These are phyloP conservation scores for Oryctes rhinoceros DNA, from an alignment of 1,140 invertebrate genomes.

Conservation along the genomic window DNA sequence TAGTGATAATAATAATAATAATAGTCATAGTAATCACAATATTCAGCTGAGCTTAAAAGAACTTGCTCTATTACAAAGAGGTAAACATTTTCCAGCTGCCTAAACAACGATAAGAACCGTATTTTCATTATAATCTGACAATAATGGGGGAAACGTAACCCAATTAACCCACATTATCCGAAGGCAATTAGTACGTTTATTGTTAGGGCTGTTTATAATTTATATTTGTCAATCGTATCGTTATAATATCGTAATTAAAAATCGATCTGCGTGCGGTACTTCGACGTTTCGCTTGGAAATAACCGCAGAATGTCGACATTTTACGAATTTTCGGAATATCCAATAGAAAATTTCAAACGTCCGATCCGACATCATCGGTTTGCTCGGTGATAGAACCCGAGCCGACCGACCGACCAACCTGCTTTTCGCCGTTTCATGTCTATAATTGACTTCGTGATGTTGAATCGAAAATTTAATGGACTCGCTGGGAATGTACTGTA, in stretches of 20 bases:
- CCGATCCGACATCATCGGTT: not conserved
- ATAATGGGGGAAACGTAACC: not conserved
- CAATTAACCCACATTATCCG: not conserved
- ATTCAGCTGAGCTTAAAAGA: too few relatives aligned
- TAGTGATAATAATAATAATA: too few relatives aligned
- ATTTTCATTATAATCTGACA: not conserved
- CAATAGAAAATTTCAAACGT: not conserved
- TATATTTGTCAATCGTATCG: conserved; percentile 1
- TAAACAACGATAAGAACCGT: too few relatives aligned
- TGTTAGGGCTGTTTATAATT: not conserved
- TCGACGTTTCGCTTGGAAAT: too few relatives aligned
- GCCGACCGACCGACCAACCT: not conserved
- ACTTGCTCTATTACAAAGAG: too few relatives aligned
- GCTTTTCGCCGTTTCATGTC: conserved; percentile 13
- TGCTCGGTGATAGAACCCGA: not conserved
- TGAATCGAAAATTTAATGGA: conserved; percentile 37
- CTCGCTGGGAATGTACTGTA: conserved; percentile 25
- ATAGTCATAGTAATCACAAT: too few relatives aligned
- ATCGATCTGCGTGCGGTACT: too few relatives aligned
- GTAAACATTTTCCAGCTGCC: too few relatives aligned
- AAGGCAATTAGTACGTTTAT: not conserved
- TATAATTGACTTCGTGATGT: conserved; percentile 39
- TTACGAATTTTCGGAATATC: too few relatives aligned
- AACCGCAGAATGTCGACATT: too few relatives aligned
- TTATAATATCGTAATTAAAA: too few relatives aligned